These are phyloP conservation scores for Pelvicachromis taeniatus DNA, from an alignment of 2,113 vertebrate species.

Conservation along the genomic window DNA sequence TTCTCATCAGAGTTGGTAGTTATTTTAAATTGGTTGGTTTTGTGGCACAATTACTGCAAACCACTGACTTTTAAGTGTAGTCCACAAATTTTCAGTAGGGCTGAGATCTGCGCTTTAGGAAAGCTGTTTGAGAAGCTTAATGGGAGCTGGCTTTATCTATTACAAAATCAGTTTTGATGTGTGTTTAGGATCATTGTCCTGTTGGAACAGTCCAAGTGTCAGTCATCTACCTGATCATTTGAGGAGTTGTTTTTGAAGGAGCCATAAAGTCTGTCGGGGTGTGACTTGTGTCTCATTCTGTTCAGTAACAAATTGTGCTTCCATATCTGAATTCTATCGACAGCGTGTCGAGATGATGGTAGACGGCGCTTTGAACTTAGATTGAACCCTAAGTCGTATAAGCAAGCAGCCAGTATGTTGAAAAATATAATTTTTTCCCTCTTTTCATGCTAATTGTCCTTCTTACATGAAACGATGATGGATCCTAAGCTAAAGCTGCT, in stretches of 20 bases:
- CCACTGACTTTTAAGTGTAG: rapidly evolving
- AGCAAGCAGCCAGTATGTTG: not conserved
- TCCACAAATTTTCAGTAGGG: not conserved
- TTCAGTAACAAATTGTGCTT: not conserved
- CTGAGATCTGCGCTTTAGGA: not conserved
- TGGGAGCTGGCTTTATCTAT: not conserved
- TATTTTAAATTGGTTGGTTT: not conserved
- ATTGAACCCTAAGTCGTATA: constrained; percentile 12
- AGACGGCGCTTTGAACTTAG: constrained; percentile 3
- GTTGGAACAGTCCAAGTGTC: not conserved
- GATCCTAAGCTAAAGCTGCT: not conserved
- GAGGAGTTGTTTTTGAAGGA: not conserved
- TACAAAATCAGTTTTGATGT: not conserved
- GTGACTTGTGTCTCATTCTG: not conserved
- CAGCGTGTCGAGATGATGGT: not conserved
- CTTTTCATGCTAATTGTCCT: not conserved
- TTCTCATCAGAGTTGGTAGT: not conserved
- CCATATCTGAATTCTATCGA: constrained; percentile 6
- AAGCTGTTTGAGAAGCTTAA: not conserved
- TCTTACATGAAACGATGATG: not conserved
- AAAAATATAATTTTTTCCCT: not conserved
- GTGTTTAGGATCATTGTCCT: not conserved
- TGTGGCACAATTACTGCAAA: not conserved
- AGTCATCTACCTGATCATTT: not conserved
- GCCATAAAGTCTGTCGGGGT: not conserved